Percentiles rank a stretch among this genome's conserved stretches.
These are phyloP conservation scores for Heliangelus exortis DNA, from an alignment of 2,797 vertebrate species.

Conservation along the genomic window DNA sequence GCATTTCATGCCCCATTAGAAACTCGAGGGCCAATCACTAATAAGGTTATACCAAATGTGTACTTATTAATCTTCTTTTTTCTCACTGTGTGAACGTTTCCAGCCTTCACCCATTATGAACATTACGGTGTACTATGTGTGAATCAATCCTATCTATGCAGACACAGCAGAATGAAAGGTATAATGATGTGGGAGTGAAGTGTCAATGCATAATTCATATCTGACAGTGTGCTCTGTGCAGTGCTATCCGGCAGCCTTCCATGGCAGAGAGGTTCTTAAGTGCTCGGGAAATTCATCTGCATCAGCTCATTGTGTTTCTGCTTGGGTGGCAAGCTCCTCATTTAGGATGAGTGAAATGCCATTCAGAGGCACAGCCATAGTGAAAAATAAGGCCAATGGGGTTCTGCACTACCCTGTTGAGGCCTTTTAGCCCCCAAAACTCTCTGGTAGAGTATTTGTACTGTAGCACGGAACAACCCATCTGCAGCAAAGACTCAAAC, in stretches of 20 bases:
- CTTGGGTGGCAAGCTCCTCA: slow-evolving; percentile 62
- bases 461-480: not conserved
- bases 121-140: slow-evolving; percentile 43
- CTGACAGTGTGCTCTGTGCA: slow-evolving; percentile 38
- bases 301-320: slow-evolving; percentile 69
- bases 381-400: not conserved
- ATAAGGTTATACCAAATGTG: not conserved
- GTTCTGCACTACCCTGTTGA: not conserved
- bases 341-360: slow-evolving; percentile 43
- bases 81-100: slow-evolving; percentile 40
- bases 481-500: not conserved
- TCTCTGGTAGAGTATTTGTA: not conserved
- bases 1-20: slow-evolving; percentile 26
- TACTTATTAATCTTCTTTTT: slow-evolving; percentile 8
- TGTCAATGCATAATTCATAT: slow-evolving; percentile 74
- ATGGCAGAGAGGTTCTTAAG: slow-evolving; percentile 51
- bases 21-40: not conserved
- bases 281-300: slow-evolving; percentile 54
- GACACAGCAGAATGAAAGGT: slow-evolving; percentile 72
- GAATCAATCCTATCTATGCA: slow-evolving; percentile 72
- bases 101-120: slow-evolving; percentile 61
- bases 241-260: slow-evolving; percentile 33
- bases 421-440: not conserved
- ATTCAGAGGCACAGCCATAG: slow-evolving; percentile 25
- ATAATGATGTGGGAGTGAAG: slow-evolving; percentile 68